Evolutionary conservation across 2,888 invertebrate genomes (phyloP), one percentile per base, ranked within the genome.

Genomic region (Drosophila longiperda): DNA sequence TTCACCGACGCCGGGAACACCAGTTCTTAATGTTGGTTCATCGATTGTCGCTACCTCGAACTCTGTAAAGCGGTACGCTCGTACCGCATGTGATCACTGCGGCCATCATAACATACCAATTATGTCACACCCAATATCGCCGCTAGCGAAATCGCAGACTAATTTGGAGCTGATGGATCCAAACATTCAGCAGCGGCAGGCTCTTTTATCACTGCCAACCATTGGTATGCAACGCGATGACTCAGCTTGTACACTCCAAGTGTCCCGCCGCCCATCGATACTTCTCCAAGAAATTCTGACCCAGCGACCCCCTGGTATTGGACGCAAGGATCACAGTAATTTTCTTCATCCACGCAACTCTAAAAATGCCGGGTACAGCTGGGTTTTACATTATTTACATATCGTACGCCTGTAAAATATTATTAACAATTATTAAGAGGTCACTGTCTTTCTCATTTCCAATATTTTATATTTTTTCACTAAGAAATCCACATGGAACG

Each of bases 231-330:
- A 88, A 29, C 90, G 90, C 3, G 87, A 91, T 52, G 92, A 92
- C 61, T 92, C 92, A 1, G 89, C 87, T 34, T 91, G 89, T 53
- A 92, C 92, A 23, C 74, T 93, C 38, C 92, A 92, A 61, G 83
- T 92, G 12, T 92, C 93, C n/a, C 87, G 93, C 17, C 82, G 93
- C 9, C 93, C 93, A 3, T 93, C 93, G 1, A 83, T 92, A 40
- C 78, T 93, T 15, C 74, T 93, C 29, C 93, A 93, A 70, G 93
- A 93, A 69, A 92, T 93, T 50, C 73, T 93, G 40, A 91, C 92
- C 6, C 80, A 95, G 87, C 94, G 96, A 50, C 95, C 95, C 0
- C 95, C 95, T 2, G 94, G 95, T 54, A 94, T 95, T 74, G 95
- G 95, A n/a, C 95, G 95, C 17, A 80, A 76, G 61, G 89, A 90